Base-by-base conservation (phyloP, 2,888 invertebrate genomes). In the Zygaena filipendulae region DNA sequence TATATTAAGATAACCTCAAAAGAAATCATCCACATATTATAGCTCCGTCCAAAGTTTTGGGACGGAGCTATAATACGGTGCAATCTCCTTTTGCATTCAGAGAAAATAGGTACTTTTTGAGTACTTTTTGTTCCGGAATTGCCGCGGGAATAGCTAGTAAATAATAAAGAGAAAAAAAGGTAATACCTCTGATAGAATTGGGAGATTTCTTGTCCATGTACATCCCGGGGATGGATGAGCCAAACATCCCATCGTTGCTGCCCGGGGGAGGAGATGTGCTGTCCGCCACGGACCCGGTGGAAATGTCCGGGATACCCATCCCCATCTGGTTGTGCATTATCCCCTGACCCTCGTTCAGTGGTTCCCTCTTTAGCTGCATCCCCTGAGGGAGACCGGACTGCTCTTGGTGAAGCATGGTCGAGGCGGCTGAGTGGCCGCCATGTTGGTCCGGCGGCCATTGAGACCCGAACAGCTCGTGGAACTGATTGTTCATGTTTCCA, bases 131-230 rank as follows among this genome's bases (percentile, higher is more conserved):
- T n/a, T n/a, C n/a, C n/a, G n/a, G n/a, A n/a, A n/a, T n/a, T n/a
- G n/a, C n/a, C n/a, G n/a, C n/a, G n/a, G n/a, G n/a, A n/a, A n/a
- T n/a, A n/a, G n/a, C n/a, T n/a, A n/a, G n/a, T n/a, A n/a, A n/a
- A n/a, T n/a, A n/a, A n/a, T n/a, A n/a, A n/a, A n/a, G n/a, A n/a
- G n/a, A n/a, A n/a, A n/a, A n/a, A n/a, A n/a, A 28, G 32, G 33
- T 45, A 38, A 45, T 81, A 87, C 87, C 87, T 86, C 86, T 68
- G 41, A 87, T 87, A 27, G 86, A 86, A 56, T 86, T 87, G 29
- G 83, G 84, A 35, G 79, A 82, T 57, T 84, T 85, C 57, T 82
- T 77, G 43, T 84, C 83, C 61, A 83, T 82, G 32, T 80, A 82
- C 70, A 79, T 71, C 14, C 69, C 71, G 11, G 71, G 60, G 33